Conservation (phyloP, 2,888 invertebrate species). For the Andrena marginata region DNA sequence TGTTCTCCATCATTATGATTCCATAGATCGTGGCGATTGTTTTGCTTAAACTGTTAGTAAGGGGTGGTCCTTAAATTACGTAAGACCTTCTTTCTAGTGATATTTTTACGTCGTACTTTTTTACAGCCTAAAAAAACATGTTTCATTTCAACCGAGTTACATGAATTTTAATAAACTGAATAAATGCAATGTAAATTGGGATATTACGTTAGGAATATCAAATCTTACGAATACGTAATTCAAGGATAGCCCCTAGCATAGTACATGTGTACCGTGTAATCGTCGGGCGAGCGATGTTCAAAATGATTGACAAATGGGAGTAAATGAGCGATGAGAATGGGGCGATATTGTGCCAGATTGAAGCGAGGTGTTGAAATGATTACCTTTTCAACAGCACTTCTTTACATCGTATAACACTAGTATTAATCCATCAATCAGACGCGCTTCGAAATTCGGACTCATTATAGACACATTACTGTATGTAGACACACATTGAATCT, state of each 20-base stretch:
- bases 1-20: constrained; percentile 15
- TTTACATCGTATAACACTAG: constrained; percentile 1
- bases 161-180: too few relatives aligned
- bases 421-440: constrained; percentile 6
- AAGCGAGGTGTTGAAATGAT: background rate
- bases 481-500: constrained; percentile 7
- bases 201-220: too few relatives aligned
- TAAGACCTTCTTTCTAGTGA: too few relatives aligned
- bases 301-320: constrained; percentile 9
- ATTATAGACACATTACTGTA: background rate
- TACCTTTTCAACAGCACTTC: background rate
- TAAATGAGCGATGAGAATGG: constrained; percentile 24
- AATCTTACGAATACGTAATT: too few relatives aligned
- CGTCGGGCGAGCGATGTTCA: constrained; percentile 24
- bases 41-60: constrained; percentile 3
- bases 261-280: background rate
- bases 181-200: too few relatives aligned
- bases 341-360: constrained; percentile 5
- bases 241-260: too few relatives aligned
- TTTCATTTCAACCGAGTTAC: too few relatives aligned
- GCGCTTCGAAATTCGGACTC: background rate
- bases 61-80: too few relatives aligned
- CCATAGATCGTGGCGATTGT: constrained; percentile 2
- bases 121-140: too few relatives aligned
- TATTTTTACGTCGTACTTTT: too few relatives aligned